phyloP scores from a whole-genome alignment of 1,140 invertebrate genomes.

The Holcopasites calliopsidis region DNA sequence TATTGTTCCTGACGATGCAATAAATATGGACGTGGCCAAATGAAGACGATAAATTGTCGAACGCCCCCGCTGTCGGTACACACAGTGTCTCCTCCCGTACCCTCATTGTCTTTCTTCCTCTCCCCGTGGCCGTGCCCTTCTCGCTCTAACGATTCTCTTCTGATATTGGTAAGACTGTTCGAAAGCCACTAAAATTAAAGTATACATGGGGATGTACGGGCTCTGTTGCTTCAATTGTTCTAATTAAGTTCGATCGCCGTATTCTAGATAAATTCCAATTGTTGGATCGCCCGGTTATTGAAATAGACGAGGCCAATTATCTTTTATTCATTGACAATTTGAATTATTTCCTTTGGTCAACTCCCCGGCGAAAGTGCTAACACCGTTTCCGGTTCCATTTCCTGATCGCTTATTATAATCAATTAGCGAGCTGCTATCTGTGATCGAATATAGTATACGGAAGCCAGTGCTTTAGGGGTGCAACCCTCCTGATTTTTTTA shows the following conservation, averaged over 20 bases:
- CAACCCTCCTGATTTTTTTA: constrained; percentile 76
- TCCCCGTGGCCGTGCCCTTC: not conserved
- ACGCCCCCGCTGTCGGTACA: constrained; percentile 73
- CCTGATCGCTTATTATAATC: constrained; percentile 75
- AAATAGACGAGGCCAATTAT: not conserved
- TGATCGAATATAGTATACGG: constrained; percentile 59
- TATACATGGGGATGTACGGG: too few species aligned
- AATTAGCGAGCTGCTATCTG: constrained; percentile 78
- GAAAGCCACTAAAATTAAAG: not conserved
- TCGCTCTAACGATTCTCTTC: not conserved
- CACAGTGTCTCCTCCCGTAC: constrained; percentile 23
- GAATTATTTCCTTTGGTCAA: constrained; percentile 32
- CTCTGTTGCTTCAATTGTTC: not conserved
- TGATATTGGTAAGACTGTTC: not conserved
- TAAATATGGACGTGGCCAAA: constrained; percentile 77
- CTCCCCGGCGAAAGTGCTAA: constrained; percentile 53
- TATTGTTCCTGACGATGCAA: constrained; percentile 77
- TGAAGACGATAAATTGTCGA: constrained; percentile 78
- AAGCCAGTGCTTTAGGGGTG: constrained; percentile 70
- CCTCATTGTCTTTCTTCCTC: constrained; percentile 11
- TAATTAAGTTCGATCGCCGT: not conserved
- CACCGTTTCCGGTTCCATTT: constrained; percentile 56
- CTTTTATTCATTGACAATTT: not conserved
- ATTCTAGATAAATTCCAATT: too few species aligned
- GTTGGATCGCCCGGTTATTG: not conserved